A percentile compares a stretch with the other conserved stretches of the same genome.
Evolutionary conservation across 2,113 vertebrate genomes (phyloP).

Genomic region (Blennius ocellaris): DNA sequence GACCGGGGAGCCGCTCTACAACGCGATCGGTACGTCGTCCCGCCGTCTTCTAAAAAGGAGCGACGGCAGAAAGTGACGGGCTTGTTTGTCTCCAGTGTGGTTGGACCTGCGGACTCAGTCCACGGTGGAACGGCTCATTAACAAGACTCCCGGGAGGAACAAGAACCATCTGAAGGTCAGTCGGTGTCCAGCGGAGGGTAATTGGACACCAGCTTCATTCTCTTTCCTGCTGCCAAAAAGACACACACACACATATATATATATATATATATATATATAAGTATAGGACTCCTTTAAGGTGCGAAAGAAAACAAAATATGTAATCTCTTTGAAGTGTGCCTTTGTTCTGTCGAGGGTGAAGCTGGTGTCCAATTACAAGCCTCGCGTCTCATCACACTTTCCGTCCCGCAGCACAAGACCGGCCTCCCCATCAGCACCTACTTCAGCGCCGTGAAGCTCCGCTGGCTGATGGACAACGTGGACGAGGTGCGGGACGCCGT

Average conservation of each 20-base stretch:
- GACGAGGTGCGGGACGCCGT: constrained; percentile 86
- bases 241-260: no score
- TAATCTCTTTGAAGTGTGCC: no score
- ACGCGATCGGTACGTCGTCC: constrained; percentile 89
- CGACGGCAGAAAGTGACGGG: neutral
- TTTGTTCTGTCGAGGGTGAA: no score
- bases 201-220: no score
- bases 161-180: constrained; percentile 95
- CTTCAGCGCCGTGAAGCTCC: constrained; percentile 97
- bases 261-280: no score
- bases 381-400: no score
- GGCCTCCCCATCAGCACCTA: constrained; percentile 98
- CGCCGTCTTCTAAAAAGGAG: no score
- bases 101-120: constrained; percentile 96
- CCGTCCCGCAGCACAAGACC: constrained; percentile 91
- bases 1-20: constrained; percentile 95
- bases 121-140: constrained; percentile 93
- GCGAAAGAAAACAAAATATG: no score
- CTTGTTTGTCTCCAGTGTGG: constrained; percentile 87
- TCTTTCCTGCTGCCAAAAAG: no score
- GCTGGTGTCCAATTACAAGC: no score
- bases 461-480: constrained; percentile 97
- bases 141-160: constrained; percentile 93
- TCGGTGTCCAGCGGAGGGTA: no score
- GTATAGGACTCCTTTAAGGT: no score